Base-by-base conservation (phyloP, 2,888 invertebrate genomes). In the Scaptomyza flava region DNA sequence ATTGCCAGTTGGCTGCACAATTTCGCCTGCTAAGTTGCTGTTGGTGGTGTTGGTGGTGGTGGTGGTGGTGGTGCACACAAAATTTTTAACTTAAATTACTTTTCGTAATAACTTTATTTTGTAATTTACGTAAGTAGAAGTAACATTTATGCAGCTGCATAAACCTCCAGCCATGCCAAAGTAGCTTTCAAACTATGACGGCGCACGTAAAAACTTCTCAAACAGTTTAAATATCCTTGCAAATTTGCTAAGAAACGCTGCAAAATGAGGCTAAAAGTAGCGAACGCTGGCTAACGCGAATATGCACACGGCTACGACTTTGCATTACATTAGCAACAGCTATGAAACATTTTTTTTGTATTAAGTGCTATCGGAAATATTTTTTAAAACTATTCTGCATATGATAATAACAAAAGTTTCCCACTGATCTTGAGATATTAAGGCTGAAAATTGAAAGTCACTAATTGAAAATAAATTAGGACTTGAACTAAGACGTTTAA, bases 1-100 rank as follows among this genome's bases (percentile, higher is more conserved):
- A 74, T 79, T 81, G 68, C 83, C 84, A 72, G 79, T 80, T 83
- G 68, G 84, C 64, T 84, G 82, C 82, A 80, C 82, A 80, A 80
- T 84, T 80, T 71, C 74, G 67, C 80, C 80, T 58, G 81, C 81
- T 78, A 76, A 76, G 62, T 76, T 64, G 68, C 65, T 71, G 71
- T 51, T 68, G 68, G 12, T 30, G 46, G n/a, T 38, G 14, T 62
- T 71, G 73, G 61, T 66, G 66, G 53, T 30, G 68, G 12, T 30
- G 46, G n/a, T 38, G 14, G 64, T 71, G 73, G 61, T 66, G 66
- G 53, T 30, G 42, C 53, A 27, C 70, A 80, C 80, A 80, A 80
- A 83, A 72, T 84, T 84, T 83, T 83, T 84, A 83, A 82, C 84
- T 83, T 84, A 83, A 83, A 84, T 83, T 84, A 84, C 84, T 84